Percentiles rank a stretch among this genome's conserved stretches.
phyloP scores from a whole-genome alignment of 2,113 vertebrate species.

The Cairina moschata region DNA sequence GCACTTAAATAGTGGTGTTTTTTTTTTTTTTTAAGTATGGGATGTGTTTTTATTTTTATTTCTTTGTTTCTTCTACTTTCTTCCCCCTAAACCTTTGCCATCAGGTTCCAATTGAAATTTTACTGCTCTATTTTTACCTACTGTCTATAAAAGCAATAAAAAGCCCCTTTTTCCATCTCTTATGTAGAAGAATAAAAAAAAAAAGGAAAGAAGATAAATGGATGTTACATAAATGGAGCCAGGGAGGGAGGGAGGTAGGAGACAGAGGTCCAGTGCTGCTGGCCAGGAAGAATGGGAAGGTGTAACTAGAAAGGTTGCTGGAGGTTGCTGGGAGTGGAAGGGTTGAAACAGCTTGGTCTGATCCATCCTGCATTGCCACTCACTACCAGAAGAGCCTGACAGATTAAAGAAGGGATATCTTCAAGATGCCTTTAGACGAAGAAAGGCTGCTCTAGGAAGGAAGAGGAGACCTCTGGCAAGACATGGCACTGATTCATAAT shows the following conservation, averaged over 20 bases:
- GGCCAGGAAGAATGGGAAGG: background rate
- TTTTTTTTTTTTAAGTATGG: background rate
- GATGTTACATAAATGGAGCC: slow-evolving; percentile 49
- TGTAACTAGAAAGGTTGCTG: background rate
- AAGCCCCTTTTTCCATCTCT: background rate
- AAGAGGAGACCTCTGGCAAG: background rate
- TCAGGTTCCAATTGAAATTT: slow-evolving; percentile 60
- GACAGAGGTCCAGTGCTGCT: background rate
- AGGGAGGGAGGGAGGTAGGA: slow-evolving; percentile 27
- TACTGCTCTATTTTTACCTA: slow-evolving; percentile 65
- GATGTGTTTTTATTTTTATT: slow-evolving; percentile 46
- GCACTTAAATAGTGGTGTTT: slow-evolving; percentile 34
- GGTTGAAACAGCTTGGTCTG: background rate
- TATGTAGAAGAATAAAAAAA: background rate
- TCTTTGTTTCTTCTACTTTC: slow-evolving; percentile 61
- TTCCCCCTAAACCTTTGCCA: slow-evolving; percentile 41
- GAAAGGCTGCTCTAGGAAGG: background rate
- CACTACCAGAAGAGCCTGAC: background rate
- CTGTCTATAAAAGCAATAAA: slow-evolving; percentile 56
- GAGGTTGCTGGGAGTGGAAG: background rate
- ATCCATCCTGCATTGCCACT: background rate
- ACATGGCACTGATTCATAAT: background rate
- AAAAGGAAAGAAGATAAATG: background rate
- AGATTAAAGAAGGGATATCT: background rate
- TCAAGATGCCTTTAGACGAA: background rate